Evolutionary conservation across 2,888 invertebrate genomes (phyloP).

Genomic region (Gymnocheta viridis): DNA sequence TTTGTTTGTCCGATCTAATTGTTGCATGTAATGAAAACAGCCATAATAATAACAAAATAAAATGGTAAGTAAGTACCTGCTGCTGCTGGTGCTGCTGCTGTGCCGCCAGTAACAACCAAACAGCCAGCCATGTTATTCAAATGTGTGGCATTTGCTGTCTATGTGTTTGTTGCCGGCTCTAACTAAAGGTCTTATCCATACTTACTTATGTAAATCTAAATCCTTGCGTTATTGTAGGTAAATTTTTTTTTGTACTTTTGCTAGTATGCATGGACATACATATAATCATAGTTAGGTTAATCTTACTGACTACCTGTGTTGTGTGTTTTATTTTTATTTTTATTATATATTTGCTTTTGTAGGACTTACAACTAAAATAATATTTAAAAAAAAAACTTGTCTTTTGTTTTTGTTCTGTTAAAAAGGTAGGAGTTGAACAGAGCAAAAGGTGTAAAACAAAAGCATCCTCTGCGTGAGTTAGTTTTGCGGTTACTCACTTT

Average conservation of each 20-base stretch:
- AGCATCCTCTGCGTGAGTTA: constrained; percentile 55
- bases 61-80: constrained; percentile 50
- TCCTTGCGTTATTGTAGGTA: constrained; percentile 36
- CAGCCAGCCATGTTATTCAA: neutral
- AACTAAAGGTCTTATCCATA: constrained; percentile 30
- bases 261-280: neutral
- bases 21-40: constrained; percentile 37
- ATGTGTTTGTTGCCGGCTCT: neutral
- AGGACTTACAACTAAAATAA: constrained; percentile 14
- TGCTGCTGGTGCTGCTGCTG: neutral
- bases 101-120: neutral
- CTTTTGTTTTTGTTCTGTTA: constrained; percentile 46
- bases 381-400: constrained; percentile 6
- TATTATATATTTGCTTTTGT: neutral
- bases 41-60: constrained; percentile 4
- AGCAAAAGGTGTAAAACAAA: constrained; percentile 55
- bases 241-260: neutral
- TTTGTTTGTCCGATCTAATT: constrained; percentile 9
- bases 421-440: constrained; percentile 35
- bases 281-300: constrained; percentile 30
- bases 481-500: constrained; percentile 57
- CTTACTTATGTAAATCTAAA: constrained; percentile 60
- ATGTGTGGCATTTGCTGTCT: neutral
- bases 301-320: constrained; percentile 8
- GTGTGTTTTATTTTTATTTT: neutral